Conservation (phyloP, 2,888 invertebrate genomes). For the Serrognathus titanus region DNA sequence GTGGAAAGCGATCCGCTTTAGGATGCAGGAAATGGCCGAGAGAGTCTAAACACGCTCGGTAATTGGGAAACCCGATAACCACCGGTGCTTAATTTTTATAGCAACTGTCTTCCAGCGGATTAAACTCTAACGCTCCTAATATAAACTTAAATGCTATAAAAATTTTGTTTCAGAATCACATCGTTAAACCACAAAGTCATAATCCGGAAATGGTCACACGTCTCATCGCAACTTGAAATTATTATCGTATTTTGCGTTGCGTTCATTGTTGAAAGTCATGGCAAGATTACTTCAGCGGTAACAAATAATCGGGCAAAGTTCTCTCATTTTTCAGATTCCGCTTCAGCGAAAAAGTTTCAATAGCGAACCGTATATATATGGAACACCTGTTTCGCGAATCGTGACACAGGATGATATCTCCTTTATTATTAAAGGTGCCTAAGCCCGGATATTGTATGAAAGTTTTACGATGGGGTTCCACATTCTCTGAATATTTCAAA, state of each 20-base stretch:
- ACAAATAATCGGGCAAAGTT: background rate
- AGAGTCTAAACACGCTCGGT: background rate
- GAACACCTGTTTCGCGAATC: conserved; percentile 2
- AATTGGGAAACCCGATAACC: background rate
- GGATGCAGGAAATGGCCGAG: background rate
- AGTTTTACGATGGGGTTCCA: background rate
- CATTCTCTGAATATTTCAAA: no score
- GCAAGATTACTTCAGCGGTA: no score
- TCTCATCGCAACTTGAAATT: no score
- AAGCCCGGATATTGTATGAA: background rate
- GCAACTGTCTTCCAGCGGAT: background rate
- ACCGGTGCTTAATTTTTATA: background rate
- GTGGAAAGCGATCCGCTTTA: background rate
- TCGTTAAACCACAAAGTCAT: no score
- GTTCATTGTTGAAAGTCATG: no score
- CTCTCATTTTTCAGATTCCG: background rate
- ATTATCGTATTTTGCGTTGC: no score
- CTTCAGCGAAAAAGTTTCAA: background rate
- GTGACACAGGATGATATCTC: conserved; percentile 1
- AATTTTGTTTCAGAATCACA: no score
- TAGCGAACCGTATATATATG: background rate
- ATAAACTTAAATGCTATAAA: no score
- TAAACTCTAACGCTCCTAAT: no score
- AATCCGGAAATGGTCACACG: no score
- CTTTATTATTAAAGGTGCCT: background rate